A percentile compares a stretch with the other conserved stretches of the same genome.
Conservation (phyloP, 35 echinoderm and acorn worm genomes). For the Ophioderma brevispina region DNA sequence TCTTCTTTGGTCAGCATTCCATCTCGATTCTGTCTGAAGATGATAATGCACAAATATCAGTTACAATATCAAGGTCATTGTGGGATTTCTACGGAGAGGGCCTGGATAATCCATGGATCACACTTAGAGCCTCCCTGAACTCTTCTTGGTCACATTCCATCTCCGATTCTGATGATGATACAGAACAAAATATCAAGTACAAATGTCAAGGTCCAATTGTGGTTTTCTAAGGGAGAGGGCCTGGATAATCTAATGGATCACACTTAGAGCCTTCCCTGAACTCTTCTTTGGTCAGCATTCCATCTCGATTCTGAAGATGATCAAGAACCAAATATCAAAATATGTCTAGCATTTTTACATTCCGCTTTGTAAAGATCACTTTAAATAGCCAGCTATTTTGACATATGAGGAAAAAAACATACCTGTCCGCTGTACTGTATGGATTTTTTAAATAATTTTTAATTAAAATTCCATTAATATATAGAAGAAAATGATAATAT, state of each 20-base stretch:
- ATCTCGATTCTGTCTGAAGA: conserved; percentile 82
- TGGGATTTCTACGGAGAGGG: conserved; percentile 58
- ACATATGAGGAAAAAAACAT: background rate
- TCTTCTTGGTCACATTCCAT: conserved; percentile 77
- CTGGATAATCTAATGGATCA: conserved; percentile 88
- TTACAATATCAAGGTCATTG: conserved; percentile 13
- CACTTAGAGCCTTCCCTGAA: conserved; percentile 94
- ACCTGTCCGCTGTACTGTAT: too few relatives aligned
- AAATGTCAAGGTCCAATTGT: conserved; percentile 55
- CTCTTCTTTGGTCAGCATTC: conserved; percentile 88
- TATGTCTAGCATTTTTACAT: too few relatives aligned
- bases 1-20: conserved; percentile 88
- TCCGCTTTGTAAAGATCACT: too few relatives aligned
- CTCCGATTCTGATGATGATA: conserved; percentile 75
- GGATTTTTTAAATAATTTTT: too few relatives aligned
- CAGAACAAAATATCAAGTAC: too few relatives aligned
- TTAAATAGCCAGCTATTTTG: too few relatives aligned
- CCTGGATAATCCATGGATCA: conserved; percentile 90
- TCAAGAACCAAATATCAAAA: too few relatives aligned
- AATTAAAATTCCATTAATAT: too few relatives aligned
- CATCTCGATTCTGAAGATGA: conserved; percentile 62
- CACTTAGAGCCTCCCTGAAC: conserved; percentile 91
- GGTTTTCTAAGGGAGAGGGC: conserved; percentile 85
- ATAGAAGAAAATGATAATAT: too few relatives aligned
- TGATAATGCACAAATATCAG: too few relatives aligned